Percentiles rank a stretch among this genome's conserved stretches.
Evolutionary conservation across 2,113 vertebrate species (phyloP).

Genomic region (Emydura subglobosa): DNA sequence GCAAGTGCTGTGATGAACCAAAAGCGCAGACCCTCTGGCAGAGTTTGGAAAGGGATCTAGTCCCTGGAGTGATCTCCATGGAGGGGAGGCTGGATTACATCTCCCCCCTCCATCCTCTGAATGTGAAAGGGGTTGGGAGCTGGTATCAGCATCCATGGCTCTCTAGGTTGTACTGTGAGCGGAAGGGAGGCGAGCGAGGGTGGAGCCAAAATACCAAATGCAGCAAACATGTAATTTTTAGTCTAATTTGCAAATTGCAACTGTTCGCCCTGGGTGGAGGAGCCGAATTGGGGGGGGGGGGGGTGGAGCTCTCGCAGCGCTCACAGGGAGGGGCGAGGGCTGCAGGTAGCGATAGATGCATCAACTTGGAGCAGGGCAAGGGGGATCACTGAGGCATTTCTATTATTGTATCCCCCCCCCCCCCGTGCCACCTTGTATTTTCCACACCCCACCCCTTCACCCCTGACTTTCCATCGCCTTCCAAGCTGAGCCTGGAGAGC

Average conservation of each 20-base stretch:
- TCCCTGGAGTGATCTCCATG: background rate
- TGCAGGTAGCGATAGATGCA: background rate
- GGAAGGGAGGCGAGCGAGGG: background rate
- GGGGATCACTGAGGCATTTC: background rate
- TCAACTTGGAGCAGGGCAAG: slow-evolving; percentile 50
- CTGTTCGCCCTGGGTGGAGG: slow-evolving; percentile 36
- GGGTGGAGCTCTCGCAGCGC: background rate
- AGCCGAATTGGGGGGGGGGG: background rate
- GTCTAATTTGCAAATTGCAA: slow-evolving; percentile 66
- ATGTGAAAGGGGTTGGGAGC: background rate
- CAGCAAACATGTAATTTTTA: slow-evolving; percentile 48
- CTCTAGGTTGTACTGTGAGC: background rate
- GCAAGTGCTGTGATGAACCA: background rate
- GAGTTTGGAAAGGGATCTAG: background rate
- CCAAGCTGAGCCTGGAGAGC: too few species aligned
- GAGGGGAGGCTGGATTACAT: background rate
- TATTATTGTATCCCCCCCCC: too few species aligned
- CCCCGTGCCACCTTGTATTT: too few species aligned
- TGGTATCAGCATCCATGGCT: background rate
- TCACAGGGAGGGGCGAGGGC: background rate
- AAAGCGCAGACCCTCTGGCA: background rate
- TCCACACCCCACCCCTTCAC: too few species aligned
- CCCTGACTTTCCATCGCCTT: too few species aligned
- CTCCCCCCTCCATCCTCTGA: background rate
- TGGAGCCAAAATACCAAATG: slow-evolving; percentile 22